Base-by-base conservation (phyloP, 2,888 invertebrate species). In the Unio delphinus region DNA sequence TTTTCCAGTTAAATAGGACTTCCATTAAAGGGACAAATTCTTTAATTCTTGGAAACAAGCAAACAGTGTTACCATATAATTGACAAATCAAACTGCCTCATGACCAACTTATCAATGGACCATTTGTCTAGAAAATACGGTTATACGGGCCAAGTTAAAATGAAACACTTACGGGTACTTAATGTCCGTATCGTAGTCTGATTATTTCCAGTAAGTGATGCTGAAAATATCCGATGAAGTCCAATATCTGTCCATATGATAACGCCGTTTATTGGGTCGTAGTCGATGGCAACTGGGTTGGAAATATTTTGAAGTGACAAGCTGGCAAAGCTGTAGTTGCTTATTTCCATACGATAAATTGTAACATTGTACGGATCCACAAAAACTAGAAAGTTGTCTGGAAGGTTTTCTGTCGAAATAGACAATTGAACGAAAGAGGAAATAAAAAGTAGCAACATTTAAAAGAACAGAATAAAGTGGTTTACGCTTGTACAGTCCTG, bases 231-330 rank as follows among this genome's bases (percentile, higher is more conserved):
- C 55, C 80, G 72, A 45, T 80, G 77, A 4, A 68, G 61, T 0
- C 80, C 93, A 0, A 95, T 93, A 88, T 96, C 96, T 1, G 95
- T 94, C 87, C 94, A 95, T 88, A 93, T 95, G 57, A 96, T 92
- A 58, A 93, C 89, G 75, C 94, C 93, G 67, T 92, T 92, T 61
- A 93, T 92, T 92, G 94, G 95, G 84, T 96, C 95, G 88, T 93
- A 96, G 86, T 96, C 96, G 0, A 96, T 93, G 0, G 95, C 95
- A 18, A 95, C 94, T 0, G 94, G 94, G 80, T 95, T 94, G 77
- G 94, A 92, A 1, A 76, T 71, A 34, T 68, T 64, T 23, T 65
- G 67, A 0, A 83, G 65, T 8, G 85, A 81, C 23, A 85, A 69
- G 7, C 69, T 68, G 6, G 78, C 74, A 58, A 83, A 81, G 66